Evolutionary conservation across 37 sponge, comb jelly and placozoan genomes (phyloP), one percentile per base, ranked within the genome.

Genomic region (Cladorhizidae sp.): DNA sequence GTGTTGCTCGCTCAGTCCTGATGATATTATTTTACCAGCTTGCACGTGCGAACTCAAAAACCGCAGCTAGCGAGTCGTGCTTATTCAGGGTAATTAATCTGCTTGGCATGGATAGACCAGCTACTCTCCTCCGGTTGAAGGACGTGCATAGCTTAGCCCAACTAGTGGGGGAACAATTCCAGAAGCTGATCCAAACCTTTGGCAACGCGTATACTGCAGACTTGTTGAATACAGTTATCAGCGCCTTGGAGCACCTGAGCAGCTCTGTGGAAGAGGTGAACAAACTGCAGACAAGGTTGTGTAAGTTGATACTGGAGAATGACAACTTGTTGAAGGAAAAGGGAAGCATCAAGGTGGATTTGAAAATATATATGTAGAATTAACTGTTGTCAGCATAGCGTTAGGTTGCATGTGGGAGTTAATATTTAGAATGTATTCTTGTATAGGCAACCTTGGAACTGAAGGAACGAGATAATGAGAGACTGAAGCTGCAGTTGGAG

Each of bases 181-280:
- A 88, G 71, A 33, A 54, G 41, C 51, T 88, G 9, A 78, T 72
- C 22, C 57, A 64, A 18, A 37, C 72, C 9, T 81, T 88, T 62
- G 89, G 93, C 9, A 67, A 11, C 28, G 35, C 61, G 20, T 50
- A 55, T 36, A 21, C 84, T 37, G 40, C 57, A n/a, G 63, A 64
- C 25, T 57, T 88, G 26, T 35, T 92, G 12, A 65, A 85, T 1
- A 74, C 70, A 15, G 93, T 92, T 18, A 78, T 88, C 37, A 12
- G 35, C 18, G 57, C 89, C 1, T 75, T 92, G 68, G 93, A 92
- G 55, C 65, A 75, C 35, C 70, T 92, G 75, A 89, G 88, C 65
- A 40, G 36, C 22, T 69, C 26, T 45, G 82, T 92, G 39, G 86
- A 77, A n/a, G 83, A 84, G 26, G 26, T 73, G n/a, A 79, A 84